A percentile compares a stretch with the other conserved stretches of the same genome.
Evolutionary conservation across 2,888 invertebrate species (phyloP).

Genomic region (Zonitis immaculata): DNA sequence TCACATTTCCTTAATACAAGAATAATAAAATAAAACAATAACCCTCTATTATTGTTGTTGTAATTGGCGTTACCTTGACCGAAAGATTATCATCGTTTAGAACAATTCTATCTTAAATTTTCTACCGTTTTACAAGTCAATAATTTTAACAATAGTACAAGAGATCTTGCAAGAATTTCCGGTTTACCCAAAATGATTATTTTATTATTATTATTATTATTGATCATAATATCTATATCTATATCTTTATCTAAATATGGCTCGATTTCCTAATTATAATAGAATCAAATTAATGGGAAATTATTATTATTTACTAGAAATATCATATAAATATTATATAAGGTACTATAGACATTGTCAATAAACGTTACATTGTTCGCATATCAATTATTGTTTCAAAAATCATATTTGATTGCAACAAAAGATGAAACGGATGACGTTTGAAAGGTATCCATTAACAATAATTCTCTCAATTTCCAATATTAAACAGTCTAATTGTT

Average conservation of each 20-base stretch:
- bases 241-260: no score
- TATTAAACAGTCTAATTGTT: not conserved
- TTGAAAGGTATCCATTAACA: not conserved
- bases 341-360: not conserved
- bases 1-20: no score
- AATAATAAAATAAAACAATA: no score
- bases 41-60: not conserved
- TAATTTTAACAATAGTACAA: slow-evolving; percentile 17
- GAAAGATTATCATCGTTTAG: slow-evolving; percentile 6
- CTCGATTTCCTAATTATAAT: no score
- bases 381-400: not conserved
- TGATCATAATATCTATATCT: no score
- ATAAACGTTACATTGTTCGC: not conserved
- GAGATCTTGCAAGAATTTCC: slow-evolving; percentile 15
- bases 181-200: no score
- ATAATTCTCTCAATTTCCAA: not conserved
- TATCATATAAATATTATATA: not conserved
- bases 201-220: no score
- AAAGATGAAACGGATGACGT: no score
- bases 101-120: slow-evolving; percentile 15
- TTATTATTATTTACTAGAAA: not conserved
- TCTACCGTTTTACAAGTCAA: slow-evolving; percentile 8
- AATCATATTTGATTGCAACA: no score
- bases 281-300: no score
- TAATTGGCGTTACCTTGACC: slow-evolving; percentile 10